Conservation (phyloP, 2,888 invertebrate genomes). For the Nemotelus pantherinus region DNA sequence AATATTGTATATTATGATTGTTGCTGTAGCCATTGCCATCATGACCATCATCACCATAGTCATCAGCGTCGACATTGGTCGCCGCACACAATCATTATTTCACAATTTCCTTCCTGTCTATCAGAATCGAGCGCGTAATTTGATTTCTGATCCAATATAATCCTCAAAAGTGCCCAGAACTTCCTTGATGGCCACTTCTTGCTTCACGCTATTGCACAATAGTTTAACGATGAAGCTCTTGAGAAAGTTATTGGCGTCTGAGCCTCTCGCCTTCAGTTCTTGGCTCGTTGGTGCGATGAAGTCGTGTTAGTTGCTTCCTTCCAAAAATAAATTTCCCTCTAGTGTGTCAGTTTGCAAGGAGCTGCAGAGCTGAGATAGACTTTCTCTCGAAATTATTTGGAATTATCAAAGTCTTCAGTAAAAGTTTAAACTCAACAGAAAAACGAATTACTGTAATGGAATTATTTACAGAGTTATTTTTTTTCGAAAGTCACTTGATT, state of each 20-base stretch:
- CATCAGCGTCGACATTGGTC: conserved; percentile 24
- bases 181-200: conserved; percentile 40
- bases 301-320: too few species aligned
- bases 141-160: conserved; percentile 49
- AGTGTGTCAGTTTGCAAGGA: too few species aligned
- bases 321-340: too few species aligned
- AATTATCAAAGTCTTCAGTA: too few species aligned
- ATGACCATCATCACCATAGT: conserved; percentile 22
- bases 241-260: conserved; percentile 20
- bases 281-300: too few species aligned
- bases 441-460: too few species aligned
- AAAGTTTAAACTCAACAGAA: too few species aligned
- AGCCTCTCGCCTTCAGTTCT: not conserved
- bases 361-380: too few species aligned
- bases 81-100: conserved; percentile 43
- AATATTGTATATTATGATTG: not conserved
- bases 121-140: conserved; percentile 47
- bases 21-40: conserved; percentile 18
- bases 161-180: conserved; percentile 38
- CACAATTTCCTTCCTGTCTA: conserved; percentile 45
- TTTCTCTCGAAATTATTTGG: too few species aligned
- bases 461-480: too few species aligned
- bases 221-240: conserved; percentile 30
- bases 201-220: not conserved
- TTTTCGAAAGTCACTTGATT: too few species aligned